Evolutionary conservation across 2,113 vertebrate genomes (phyloP).

Genomic region (Vulpes ferrilata): DNA sequence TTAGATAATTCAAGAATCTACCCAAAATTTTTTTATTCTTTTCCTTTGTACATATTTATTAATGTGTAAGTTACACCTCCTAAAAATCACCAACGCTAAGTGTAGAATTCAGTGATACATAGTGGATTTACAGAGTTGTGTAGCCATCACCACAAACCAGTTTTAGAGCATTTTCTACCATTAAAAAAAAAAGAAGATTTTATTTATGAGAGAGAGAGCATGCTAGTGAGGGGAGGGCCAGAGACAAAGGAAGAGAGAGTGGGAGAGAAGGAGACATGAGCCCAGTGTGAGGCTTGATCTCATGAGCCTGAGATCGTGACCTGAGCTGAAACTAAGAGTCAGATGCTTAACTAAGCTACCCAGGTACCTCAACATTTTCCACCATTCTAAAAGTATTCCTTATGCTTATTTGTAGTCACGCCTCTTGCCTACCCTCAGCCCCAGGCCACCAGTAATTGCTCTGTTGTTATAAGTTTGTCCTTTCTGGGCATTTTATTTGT

Average conservation of each 20-base stretch:
- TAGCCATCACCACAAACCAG: neutral
- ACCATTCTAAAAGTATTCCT: neutral
- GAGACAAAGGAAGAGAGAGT: neutral
- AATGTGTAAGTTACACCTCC: neutral
- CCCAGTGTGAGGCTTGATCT: neutral
- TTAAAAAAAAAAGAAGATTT: neutral
- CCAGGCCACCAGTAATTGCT: neutral
- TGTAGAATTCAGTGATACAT: neutral
- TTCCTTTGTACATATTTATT: neutral
- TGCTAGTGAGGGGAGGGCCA: neutral
- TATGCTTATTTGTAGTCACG: neutral
- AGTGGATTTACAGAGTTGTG: neutral
- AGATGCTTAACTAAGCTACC: neutral
- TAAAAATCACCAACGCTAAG: neutral
- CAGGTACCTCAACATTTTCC: neutral
- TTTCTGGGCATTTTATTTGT: conserved; percentile 29
- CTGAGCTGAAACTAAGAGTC: neutral
- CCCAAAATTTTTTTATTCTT: neutral
- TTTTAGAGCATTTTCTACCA: neutral
- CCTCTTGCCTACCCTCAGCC: neutral
- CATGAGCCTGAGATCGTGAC: neutral
- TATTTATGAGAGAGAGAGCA: neutral
- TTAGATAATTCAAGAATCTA: neutral
- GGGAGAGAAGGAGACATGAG: neutral
- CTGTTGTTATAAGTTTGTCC: neutral